These are phyloP conservation scores for Drosophila arizonae DNA, from an alignment of 1,140 invertebrate genomes.

Conservation along the genomic window DNA sequence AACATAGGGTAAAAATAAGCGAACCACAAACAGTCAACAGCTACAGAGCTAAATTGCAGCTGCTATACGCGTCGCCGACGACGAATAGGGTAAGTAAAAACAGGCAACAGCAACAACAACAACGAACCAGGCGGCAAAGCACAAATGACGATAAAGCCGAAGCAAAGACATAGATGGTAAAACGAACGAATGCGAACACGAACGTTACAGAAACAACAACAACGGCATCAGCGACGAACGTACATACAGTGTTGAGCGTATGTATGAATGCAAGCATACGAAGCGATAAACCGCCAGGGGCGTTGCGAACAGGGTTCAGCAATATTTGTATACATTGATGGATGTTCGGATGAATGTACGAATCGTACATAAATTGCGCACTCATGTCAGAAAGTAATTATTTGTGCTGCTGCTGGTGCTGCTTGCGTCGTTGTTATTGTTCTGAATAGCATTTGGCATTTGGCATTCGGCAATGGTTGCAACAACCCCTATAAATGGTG, in stretches of 20 bases:
- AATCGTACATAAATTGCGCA: slow-evolving; percentile 4
- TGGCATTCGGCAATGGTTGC: neutral
- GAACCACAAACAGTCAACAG: slow-evolving; percentile 66
- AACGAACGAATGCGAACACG: slow-evolving; percentile 56
- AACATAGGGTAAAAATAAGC: slow-evolving; percentile 71
- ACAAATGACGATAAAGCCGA: slow-evolving; percentile 50
- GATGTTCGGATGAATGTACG: slow-evolving; percentile 13
- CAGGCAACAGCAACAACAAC: slow-evolving; percentile 44
- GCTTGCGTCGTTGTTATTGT: neutral
- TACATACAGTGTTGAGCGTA: neutral
- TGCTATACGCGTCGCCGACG: slow-evolving; percentile 64
- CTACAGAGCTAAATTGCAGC: slow-evolving; percentile 69
- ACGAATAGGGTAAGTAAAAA: slow-evolving; percentile 68
- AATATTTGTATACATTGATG: slow-evolving; percentile 21
- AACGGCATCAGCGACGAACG: slow-evolving; percentile 18
- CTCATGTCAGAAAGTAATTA: slow-evolving; percentile 29
- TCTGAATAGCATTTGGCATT: slow-evolving; percentile 4
- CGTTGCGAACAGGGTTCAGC: slow-evolving; percentile 27
- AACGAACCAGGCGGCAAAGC: slow-evolving; percentile 59
- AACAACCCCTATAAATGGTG: slow-evolving; percentile 34
- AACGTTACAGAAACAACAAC: slow-evolving; percentile 34
- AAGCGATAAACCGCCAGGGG: slow-evolving; percentile 47
- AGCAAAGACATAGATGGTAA: slow-evolving; percentile 52
- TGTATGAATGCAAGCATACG: slow-evolving; percentile 44
- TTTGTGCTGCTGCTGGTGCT: slow-evolving; percentile 4